Conservation (phyloP, 2,113 vertebrate species). For the Platysteira castanea region DNA sequence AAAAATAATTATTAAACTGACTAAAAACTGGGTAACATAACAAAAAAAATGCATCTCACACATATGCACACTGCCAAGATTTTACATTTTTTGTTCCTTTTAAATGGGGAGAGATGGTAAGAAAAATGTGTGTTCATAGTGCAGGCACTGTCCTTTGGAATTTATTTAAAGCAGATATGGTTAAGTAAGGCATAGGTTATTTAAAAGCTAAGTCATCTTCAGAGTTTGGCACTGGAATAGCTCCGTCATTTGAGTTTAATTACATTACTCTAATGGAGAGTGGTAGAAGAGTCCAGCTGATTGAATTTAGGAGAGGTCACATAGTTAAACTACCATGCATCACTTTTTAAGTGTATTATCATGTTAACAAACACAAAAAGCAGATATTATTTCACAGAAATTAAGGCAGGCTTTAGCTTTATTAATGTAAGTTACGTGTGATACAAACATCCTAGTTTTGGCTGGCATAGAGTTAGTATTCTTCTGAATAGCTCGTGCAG, state of each 20-base stretch:
- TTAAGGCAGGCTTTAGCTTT: background rate
- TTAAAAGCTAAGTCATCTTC: background rate
- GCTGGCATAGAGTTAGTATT: background rate
- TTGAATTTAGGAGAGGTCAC: background rate
- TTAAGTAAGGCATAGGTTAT: background rate
- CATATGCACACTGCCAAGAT: rapidly evolving
- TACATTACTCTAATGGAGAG: background rate
- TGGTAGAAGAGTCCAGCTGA: background rate
- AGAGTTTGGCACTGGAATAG: background rate
- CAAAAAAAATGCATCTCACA: background rate
- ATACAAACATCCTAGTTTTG: background rate
- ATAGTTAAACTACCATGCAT: background rate
- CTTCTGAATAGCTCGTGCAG: background rate
- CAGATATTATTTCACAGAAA: background rate
- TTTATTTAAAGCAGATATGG: background rate
- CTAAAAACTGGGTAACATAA: background rate
- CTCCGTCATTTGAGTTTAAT: background rate
- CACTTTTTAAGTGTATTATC: background rate
- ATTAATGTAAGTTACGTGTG: background rate
- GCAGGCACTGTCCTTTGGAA: background rate
- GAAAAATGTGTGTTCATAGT: background rate
- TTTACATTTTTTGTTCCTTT: background rate
- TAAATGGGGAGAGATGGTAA: background rate
- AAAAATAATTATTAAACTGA: background rate
- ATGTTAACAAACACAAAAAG: background rate